Percentiles rank a stretch among this genome's conserved stretches.
phyloP scores from a whole-genome alignment of 2,113 vertebrate genomes.

The Isurus oxyrinchus region DNA sequence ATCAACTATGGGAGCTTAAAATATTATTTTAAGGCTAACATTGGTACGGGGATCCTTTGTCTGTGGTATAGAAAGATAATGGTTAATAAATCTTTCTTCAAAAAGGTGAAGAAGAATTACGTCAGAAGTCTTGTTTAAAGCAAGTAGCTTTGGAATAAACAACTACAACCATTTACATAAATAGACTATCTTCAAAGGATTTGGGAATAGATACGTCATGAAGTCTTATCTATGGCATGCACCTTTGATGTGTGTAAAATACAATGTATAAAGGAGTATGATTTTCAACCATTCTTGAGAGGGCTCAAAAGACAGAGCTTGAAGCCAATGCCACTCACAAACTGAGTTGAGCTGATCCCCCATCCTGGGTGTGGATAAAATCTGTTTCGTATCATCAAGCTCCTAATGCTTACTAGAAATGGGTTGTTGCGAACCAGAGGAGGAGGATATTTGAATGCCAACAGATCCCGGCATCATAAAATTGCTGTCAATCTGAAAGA shows the following conservation, averaged over 20 bases:
- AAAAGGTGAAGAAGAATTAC: too few species aligned
- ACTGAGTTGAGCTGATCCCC: neutral
- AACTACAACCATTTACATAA: neutral
- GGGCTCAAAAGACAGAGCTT: neutral
- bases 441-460: neutral
- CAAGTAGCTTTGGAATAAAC: neutral
- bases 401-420: neutral
- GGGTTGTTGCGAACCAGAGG: neutral
- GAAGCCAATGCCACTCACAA: neutral
- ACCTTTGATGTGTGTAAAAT: neutral
- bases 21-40: neutral
- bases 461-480: neutral
- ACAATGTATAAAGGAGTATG: neutral
- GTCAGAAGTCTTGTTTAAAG: neutral
- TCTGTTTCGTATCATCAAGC: neutral
- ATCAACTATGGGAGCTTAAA: neutral
- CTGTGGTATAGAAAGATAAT: neutral
- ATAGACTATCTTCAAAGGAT: neutral
- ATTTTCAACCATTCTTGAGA: neutral
- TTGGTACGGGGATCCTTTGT: neutral
- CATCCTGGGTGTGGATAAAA: too few species aligned
- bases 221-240: too few species aligned
- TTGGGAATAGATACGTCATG: too few species aligned
- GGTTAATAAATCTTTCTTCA: too few species aligned
- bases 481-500: neutral